Evolutionary conservation across 2,888 invertebrate species (phyloP).

Genomic region (Rotaria sp.): DNA sequence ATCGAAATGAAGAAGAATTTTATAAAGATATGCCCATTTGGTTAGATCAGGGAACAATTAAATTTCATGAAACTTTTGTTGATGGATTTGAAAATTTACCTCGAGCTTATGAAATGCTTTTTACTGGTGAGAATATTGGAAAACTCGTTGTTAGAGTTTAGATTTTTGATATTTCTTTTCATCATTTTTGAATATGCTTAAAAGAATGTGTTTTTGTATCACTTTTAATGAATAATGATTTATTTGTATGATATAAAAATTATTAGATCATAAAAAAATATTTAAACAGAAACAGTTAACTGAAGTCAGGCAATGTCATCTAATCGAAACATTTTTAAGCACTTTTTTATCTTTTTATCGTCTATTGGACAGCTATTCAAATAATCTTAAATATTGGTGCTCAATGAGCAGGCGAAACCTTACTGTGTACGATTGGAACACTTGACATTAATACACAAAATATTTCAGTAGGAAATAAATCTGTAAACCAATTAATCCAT

Average conservation of each 20-base stretch:
- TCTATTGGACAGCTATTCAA: too few species aligned
- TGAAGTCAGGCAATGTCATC: too few species aligned
- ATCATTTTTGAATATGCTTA: not conserved
- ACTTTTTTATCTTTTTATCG: too few species aligned
- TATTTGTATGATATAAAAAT: not conserved
- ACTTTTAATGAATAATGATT: not conserved
- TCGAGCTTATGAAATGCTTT: slow-evolving; percentile 16
- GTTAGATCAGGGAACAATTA: not conserved
- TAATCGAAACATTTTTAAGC: too few species aligned
- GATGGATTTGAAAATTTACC: slow-evolving; percentile 4
- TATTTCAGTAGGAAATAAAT: not conserved
- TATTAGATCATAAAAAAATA: too few species aligned
- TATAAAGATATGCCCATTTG: not conserved
- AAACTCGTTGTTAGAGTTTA: not conserved
- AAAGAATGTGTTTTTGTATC: not conserved
- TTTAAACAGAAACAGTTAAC: too few species aligned
- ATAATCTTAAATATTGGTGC: not conserved
- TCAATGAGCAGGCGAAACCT: too few species aligned
- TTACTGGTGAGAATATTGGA: slow-evolving; percentile 9
- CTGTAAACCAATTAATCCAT: not conserved
- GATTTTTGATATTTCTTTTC: not conserved
- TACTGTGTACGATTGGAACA: too few species aligned
- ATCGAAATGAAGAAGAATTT: not conserved
- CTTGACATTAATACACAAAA: not conserved
- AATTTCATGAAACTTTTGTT: slow-evolving; percentile 1